Conservation (phyloP, 1,140 invertebrate genomes). For the Zaprionus tsacasi region DNA sequence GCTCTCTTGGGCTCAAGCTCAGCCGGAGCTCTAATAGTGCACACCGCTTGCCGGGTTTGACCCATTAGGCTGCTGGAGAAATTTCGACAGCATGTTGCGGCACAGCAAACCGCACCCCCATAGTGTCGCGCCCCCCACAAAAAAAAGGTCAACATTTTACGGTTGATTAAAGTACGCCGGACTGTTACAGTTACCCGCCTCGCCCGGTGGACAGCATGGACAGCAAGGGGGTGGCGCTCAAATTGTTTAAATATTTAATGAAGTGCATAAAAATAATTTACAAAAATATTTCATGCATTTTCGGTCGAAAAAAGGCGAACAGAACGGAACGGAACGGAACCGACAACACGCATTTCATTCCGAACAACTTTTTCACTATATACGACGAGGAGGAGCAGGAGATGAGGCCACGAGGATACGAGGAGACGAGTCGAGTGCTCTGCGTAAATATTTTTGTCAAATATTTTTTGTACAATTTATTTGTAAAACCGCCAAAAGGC, state of each 20-base stretch:
- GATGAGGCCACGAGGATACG: no score
- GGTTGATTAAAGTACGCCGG: slow-evolving; percentile 80
- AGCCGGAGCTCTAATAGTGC: slow-evolving; percentile 48
- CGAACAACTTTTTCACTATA: slow-evolving; percentile 21
- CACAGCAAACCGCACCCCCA: slow-evolving; percentile 16
- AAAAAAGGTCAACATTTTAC: slow-evolving; percentile 82
- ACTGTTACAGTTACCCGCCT: slow-evolving; percentile 32
- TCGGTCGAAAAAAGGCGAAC: slow-evolving; percentile 63
- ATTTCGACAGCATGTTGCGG: slow-evolving; percentile 78
- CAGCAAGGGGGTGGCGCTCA: slow-evolving; percentile 25
- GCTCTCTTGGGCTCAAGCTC: slow-evolving; percentile 13
- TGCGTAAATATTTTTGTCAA: slow-evolving; percentile 68
- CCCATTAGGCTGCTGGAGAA: slow-evolving; percentile 61
- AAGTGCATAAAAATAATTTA: slow-evolving; percentile 83
- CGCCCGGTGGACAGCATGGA: neutral
- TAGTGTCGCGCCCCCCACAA: neutral
- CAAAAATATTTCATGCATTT: slow-evolving; percentile 81
- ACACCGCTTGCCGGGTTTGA: slow-evolving; percentile 32
- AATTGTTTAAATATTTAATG: slow-evolving; percentile 82
- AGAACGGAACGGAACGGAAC: slow-evolving; percentile 5
- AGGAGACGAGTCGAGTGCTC: neutral
- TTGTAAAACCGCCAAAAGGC: slow-evolving; percentile 80
- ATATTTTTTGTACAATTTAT: slow-evolving; percentile 73
- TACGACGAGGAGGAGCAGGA: neutral
- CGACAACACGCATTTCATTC: slow-evolving; percentile 40